Conservation (phyloP, 2,797 vertebrate species). For the Geotrypetes seraphini region DNA sequence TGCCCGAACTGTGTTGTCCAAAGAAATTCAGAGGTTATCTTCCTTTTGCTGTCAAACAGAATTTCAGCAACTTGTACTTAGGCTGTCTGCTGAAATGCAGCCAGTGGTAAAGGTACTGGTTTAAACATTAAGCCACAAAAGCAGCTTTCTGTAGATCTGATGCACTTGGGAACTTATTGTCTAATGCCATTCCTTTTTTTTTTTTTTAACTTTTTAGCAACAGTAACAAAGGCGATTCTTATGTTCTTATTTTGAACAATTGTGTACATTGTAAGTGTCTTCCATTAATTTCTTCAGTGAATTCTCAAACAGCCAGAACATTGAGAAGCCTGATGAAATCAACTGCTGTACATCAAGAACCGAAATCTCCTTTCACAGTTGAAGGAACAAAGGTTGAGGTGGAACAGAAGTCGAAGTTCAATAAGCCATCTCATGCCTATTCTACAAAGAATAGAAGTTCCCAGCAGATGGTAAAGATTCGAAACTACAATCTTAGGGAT, state of each 20-base stretch:
- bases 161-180: too few species aligned
- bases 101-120: constrained; percentile 17
- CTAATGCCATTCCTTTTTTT: too few species aligned
- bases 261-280: neutral
- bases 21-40: constrained; percentile 39
- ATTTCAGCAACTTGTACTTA: constrained; percentile 47
- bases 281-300: constrained; percentile 7
- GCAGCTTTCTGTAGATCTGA: too few species aligned
- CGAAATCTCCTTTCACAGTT: constrained; percentile 17
- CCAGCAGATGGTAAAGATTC: constrained; percentile 44
- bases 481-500: constrained; percentile 81
- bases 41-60: constrained; percentile 39
- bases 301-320: neutral
- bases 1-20: constrained; percentile 18
- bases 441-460: constrained; percentile 27
- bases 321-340: constrained; percentile 1
- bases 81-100: constrained; percentile 41
- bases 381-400: constrained; percentile 37
- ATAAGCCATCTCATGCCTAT: constrained; percentile 11
- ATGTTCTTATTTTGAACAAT: too few species aligned
- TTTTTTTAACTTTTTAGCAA: too few species aligned
- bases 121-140: constrained; percentile 38
- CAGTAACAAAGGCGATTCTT: too few species aligned
- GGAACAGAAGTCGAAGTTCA: constrained; percentile 38
- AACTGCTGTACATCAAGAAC: neutral